Conservation (phyloP, 1,140 invertebrate genomes). For the Ceratina calcarata region DNA sequence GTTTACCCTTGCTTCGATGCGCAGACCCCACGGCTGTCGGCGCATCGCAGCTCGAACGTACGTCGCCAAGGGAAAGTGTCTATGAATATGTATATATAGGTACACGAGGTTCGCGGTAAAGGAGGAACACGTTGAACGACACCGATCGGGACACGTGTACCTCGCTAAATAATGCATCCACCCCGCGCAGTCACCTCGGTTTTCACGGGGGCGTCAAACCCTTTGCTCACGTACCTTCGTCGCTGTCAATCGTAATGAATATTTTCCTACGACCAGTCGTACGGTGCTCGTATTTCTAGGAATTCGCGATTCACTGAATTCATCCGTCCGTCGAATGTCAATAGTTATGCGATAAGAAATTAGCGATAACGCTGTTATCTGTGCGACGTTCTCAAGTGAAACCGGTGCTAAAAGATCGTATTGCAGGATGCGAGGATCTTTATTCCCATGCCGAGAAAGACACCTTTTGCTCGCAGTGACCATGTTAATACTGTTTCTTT, state of each 20-base stretch:
- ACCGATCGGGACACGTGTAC: slow-evolving; percentile 71
- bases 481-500: slow-evolving; percentile 68
- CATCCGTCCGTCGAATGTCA: neutral
- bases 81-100: neutral
- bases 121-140: slow-evolving; percentile 43
- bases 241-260: neutral
- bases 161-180: slow-evolving; percentile 77
- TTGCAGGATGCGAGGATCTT: slow-evolving; percentile 77
- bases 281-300: neutral
- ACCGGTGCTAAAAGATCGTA: neutral
- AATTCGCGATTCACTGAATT: neutral
- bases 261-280: neutral
- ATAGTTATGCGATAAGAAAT: neutral
- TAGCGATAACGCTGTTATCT: neutral
- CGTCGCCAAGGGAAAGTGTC: neutral
- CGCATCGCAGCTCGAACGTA: slow-evolving; percentile 29
- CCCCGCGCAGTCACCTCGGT: slow-evolving; percentile 33
- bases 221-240: neutral
- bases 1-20: neutral
- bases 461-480: slow-evolving; percentile 65
- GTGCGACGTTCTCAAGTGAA: neutral
- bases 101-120: neutral
- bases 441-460: slow-evolving; percentile 67
- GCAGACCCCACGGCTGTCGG: too few relatives aligned
- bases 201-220: slow-evolving; percentile 3